Percentiles rank a stretch among this genome's conserved stretches.
Evolutionary conservation across 2,113 vertebrate species (phyloP).

Genomic region (Planiliza haematocheilus): DNA sequence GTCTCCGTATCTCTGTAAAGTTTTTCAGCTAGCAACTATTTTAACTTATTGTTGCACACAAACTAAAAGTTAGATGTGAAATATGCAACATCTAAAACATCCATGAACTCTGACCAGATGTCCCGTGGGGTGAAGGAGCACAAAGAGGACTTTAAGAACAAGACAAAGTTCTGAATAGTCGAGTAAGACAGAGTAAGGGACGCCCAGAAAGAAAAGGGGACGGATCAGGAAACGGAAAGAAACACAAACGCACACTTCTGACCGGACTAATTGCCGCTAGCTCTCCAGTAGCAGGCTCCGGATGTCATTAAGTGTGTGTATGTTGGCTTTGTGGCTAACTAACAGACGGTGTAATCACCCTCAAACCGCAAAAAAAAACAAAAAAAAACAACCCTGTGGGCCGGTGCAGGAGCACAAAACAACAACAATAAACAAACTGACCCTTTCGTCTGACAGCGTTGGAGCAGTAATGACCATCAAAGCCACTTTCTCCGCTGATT

Average conservation of each 20-base stretch:
- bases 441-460: slow-evolving; percentile 47
- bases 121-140: too few relatives aligned
- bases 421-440: slow-evolving; percentile 50
- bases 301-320: slow-evolving; percentile 57
- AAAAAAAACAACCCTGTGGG: slow-evolving; percentile 46
- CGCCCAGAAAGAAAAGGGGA: neutral
- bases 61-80: too few relatives aligned
- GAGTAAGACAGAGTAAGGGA: too few relatives aligned
- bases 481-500: slow-evolving; percentile 69
- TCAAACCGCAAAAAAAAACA: slow-evolving; percentile 30
- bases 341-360: slow-evolving; percentile 76
- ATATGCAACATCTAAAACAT: too few relatives aligned
- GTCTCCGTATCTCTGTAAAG: too few relatives aligned
- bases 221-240: neutral
- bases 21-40: too few relatives aligned
- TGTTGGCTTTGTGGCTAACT: slow-evolving; percentile 72
- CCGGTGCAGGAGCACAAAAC: slow-evolving; percentile 37
- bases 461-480: slow-evolving; percentile 63
- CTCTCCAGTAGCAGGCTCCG: slow-evolving; percentile 43
- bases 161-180: too few relatives aligned
- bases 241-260: slow-evolving; percentile 20
- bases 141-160: too few relatives aligned
- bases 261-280: slow-evolving; percentile 53
- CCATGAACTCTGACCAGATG: too few relatives aligned
- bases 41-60: too few relatives aligned